Conservation (phyloP, 1,140 invertebrate genomes). For the Brachionus rotundiformis region DNA sequence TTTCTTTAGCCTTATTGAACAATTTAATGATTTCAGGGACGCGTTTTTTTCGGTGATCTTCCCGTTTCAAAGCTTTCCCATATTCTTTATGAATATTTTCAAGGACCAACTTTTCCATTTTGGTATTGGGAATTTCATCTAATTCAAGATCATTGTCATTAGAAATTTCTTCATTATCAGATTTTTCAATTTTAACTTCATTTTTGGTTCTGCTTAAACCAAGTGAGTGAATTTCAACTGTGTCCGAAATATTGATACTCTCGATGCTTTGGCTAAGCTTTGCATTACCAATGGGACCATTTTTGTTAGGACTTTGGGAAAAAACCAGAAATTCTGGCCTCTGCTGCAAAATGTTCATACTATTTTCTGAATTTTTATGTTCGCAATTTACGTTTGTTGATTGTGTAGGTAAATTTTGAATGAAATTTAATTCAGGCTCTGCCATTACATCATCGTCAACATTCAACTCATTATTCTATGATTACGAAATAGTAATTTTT, state of each 20-base stretch:
- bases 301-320: conserved; percentile 2
- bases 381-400: conserved; percentile 31
- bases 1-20: background rate
- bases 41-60: background rate
- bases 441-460: conserved; percentile 37
- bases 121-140: background rate
- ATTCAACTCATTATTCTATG: conserved; percentile 18
- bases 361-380: background rate
- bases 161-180: background rate
- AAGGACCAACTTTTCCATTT: conserved; percentile 14
- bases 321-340: conserved; percentile 13
- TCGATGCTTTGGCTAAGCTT: background rate
- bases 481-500: conserved; percentile 15
- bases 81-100: background rate
- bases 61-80: background rate
- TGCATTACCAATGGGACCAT: too few species aligned
- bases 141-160: background rate
- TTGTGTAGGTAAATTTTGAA: conserved; percentile 27
- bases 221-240: background rate
- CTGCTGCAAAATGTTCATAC: background rate
- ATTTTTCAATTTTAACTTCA: background rate
- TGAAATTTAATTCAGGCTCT: conserved; percentile 35
- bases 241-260: background rate
- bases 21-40: conserved; percentile 2
- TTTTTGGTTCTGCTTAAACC: background rate